Percentiles rank a stretch among this genome's conserved stretches.
These are phyloP conservation scores for Varecia variegata DNA, from an alignment of 2,797 vertebrate genomes.

Conservation along the genomic window DNA sequence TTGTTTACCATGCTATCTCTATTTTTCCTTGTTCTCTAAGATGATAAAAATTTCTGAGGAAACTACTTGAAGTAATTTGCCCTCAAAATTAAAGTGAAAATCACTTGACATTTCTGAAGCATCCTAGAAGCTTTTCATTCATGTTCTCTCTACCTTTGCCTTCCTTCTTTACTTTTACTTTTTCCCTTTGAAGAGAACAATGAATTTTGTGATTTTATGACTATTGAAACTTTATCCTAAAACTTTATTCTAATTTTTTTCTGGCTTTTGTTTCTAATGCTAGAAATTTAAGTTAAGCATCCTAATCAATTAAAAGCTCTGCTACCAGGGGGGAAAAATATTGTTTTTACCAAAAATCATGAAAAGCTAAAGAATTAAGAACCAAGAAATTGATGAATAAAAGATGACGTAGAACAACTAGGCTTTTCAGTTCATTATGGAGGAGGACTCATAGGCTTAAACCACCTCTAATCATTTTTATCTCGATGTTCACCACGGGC, in stretches of 20 bases:
- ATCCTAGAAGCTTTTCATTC: background rate
- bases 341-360: background rate
- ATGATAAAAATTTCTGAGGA: background rate
- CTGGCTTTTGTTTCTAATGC: background rate
- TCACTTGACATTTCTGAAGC: conserved; percentile 14
- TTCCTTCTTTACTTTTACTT: background rate
- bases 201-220: conserved; percentile 14
- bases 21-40: background rate
- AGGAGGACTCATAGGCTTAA: background rate
- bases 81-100: conserved; percentile 26
- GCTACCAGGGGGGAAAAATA: background rate
- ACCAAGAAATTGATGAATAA: background rate
- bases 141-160: background rate
- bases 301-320: conserved; percentile 50
- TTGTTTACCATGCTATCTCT: background rate
- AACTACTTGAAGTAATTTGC: conserved; percentile 1
- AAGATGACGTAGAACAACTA: background rate
- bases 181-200: background rate
- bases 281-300: conserved; percentile 33
- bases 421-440: background rate
- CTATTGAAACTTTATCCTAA: background rate
- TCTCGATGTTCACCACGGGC: background rate
- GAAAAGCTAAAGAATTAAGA: background rate
- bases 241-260: background rate
- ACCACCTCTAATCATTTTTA: background rate